Evolutionary conservation across 2,888 invertebrate species (phyloP), one percentile per base, ranked within the genome.

Genomic region (Rotaria magnacalcarata): DNA sequence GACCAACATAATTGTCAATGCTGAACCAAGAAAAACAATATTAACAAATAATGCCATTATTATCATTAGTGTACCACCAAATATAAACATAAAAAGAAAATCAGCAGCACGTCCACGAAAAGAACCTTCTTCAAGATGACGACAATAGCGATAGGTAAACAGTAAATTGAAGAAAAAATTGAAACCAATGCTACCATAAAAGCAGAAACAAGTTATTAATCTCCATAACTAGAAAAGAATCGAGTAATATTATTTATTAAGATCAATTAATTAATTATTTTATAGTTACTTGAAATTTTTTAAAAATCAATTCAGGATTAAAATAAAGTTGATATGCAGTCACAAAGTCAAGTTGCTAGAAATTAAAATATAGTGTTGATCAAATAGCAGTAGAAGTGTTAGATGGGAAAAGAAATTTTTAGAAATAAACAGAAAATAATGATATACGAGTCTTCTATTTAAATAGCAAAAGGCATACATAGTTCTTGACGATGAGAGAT

Each of bases 131-230:
- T 99, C 99, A 89, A 99, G 92, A 96, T 98, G 97, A 89, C 97
- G 94, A 92, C 99, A 99, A 91, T 99, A 99, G 89, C 97, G 94
- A 92, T 98, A 98, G 60, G 97, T 98, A 92, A 99, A 99, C 91
- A 98, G 96, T 94, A 99, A 96, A 91, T 98, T 99, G 93, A 99
- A 99, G 90, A 99, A 94, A 92, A 99, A 98, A 92, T 96, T 97
- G 92, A 99, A 99, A 58, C 98, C 97, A 90, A 99, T 93, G 75
- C 96, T 95, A 86, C 99, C 99, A 92, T 99, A 98, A 91, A 96
- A 99, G 85, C 98, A 94, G 93, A 99, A 99, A 90, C 97, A 97
- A 84, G 97, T 97, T 86, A 98, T 92, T 88, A 99, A 92, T 90
- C 99, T 93, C 97, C 98, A 99, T 93, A 97, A 88, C 94, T 99